phyloP scores from a whole-genome alignment of 1,140 invertebrate species.

The Pantala flavescens region DNA sequence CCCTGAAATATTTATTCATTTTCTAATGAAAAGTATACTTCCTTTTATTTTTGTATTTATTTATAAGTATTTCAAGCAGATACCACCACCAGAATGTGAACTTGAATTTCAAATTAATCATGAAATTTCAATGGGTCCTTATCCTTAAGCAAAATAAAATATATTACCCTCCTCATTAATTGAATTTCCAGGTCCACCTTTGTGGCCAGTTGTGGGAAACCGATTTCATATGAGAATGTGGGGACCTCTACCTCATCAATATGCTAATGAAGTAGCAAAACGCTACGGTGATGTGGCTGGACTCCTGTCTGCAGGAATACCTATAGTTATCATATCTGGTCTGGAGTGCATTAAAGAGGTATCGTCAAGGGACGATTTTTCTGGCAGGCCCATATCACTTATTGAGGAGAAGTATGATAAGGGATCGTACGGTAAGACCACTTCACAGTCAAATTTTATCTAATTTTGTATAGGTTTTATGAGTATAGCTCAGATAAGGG shows the following conservation, averaged over 20 bases:
- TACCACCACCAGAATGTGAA: no score
- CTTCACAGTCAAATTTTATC: no score
- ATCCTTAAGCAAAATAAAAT: no score
- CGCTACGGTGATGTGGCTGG: constrained; percentile 39
- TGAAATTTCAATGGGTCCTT: no score
- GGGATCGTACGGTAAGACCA: not conserved
- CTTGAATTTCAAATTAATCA: no score
- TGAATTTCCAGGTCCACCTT: not conserved
- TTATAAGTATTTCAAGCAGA: no score
- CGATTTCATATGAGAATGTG: not conserved
- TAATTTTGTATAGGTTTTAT: no score
- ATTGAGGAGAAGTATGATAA: not conserved
- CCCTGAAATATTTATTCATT: no score
- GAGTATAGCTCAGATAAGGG: no score
- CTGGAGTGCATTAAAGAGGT: constrained; percentile 30
- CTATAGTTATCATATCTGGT: constrained; percentile 47
- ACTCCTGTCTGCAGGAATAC: constrained; percentile 43
- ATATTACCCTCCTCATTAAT: no score
- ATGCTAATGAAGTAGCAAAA: not conserved
- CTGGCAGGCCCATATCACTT: constrained; percentile 27
- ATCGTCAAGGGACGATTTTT: constrained; percentile 11
- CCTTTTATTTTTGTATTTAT: no score
- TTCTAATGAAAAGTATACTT: no score
- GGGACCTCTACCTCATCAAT: not conserved
- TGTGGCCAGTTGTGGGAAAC: not conserved